Evolutionary conservation across 2,113 vertebrate species (phyloP), one percentile per base, ranked within the genome.

Genomic region (Vulpes vulpes): DNA sequence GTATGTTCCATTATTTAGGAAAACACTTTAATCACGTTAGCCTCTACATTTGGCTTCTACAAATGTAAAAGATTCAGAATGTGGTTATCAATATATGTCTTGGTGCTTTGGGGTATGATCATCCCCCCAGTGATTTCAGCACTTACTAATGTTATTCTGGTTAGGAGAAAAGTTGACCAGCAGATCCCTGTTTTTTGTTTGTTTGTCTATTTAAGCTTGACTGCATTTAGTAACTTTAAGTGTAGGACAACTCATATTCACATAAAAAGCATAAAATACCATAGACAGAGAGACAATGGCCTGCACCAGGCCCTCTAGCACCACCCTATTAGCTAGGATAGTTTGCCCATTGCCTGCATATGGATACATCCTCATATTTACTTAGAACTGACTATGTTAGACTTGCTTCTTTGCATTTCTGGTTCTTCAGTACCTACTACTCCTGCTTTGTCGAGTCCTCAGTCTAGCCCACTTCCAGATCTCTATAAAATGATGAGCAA

Each of bases 1-100:
- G 99, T 99, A 99, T 98, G 98, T 92, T 19, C 92, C 38, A 32
- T 43, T 89, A 78, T 81, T 64, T 65, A 55, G 11, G 1, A 80
- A 92, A 89, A 91, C 51, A 22, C 6, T 73, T 43, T 49, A 4
- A 8, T 78, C 14, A 14, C 3, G 22, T 73, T 64, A 69, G 8
- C 32, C 5, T 91, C 30, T 53, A 51, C 4, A 35, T 86, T 90
- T 95, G n/a, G 7, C 55, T 38, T 73, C 27, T 51, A 38, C 10
- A 82, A 53, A 49, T 64, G 3, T 73, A 43, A 80, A 91, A 59
- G 38, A 82, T 32, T 32, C 43, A 5, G 3, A 60, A 8, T 64
- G 11, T 64, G 3, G 92, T 88, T 59, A 32, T 80, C 51, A 59
- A 15, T 23, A 14, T 5, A 0, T 59, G 7, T 57, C 55, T 71